Evolutionary conservation across 2,888 invertebrate species (phyloP), one percentile per base, ranked within the genome.

Genomic region (Drosophila stalkeri): DNA sequence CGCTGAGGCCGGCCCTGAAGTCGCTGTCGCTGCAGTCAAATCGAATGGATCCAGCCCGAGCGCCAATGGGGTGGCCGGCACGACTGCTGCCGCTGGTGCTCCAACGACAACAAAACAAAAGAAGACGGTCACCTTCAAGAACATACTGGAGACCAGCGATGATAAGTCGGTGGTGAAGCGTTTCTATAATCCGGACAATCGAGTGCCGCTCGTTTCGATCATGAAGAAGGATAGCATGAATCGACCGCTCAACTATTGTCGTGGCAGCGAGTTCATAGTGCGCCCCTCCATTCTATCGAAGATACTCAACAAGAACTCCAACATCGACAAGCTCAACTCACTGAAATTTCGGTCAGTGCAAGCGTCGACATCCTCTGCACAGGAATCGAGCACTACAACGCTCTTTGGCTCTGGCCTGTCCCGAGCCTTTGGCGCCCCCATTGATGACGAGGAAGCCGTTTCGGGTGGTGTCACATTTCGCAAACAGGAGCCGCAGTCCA

Each of bases 41-140:
- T 31, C 72, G 8, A 62, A 20, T 55, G 77, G 66, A 9, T 37
- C 59, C 23, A 75, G 55, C 43, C 44, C 66, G 31, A 59, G 56
- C 52, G 3, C 51, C 60, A 75, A 62, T 65, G 62, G n/a, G 27
- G 67, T n/a, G 47, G 2, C 62, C 33, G n/a, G 65, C n/a, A 47
- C 61, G 37, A 61, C 47, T 37, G 43, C 31, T 44, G 69, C 63
- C 57, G n/a, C 70, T 37, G 54, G 61, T 7, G 60, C 65, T 18
- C 56, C 68, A 31, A 49, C 63, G 7, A 27, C 59, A 12, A 27
- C 80, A 7, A 90, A 90, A 63, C 91, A 94, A 66, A 95, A 95
- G 92, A 95, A 95, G 93, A 95, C 95, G 52, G 95, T 95, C 27
- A 95, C 95, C 61, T 95, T 95, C 92, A 95, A 95, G 75, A 94